phyloP scores from a whole-genome alignment of 2,113 vertebrate species.

The Ornithorhynchus anatinus region DNA sequence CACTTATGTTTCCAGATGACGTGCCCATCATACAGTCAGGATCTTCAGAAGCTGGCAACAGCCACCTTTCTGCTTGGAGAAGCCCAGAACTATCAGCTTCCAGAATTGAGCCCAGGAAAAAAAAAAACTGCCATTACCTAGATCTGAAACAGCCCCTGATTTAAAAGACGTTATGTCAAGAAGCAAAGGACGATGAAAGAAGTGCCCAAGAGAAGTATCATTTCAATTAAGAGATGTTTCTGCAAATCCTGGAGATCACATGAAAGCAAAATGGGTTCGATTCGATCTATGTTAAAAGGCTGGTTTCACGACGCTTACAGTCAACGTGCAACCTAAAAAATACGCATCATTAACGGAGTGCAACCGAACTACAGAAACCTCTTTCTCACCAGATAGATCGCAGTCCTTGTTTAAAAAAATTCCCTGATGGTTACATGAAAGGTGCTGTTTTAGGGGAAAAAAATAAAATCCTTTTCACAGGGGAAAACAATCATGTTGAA shows the following conservation, averaged over 20 bases:
- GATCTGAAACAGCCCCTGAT: slow-evolving; percentile 48
- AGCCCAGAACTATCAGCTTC: slow-evolving; percentile 35
- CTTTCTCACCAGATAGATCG: neutral
- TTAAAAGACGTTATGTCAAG: slow-evolving; percentile 40
- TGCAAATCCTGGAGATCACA: slow-evolving; percentile 38
- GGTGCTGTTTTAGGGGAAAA: neutral
- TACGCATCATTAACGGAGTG: neutral
- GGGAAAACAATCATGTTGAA: neutral
- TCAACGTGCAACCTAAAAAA: neutral
- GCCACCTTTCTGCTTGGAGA: slow-evolving; percentile 29
- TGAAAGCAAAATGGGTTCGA: slow-evolving; percentile 41
- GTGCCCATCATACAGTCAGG: neutral
- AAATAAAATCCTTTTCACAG: neutral
- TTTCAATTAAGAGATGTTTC: slow-evolving; percentile 39
- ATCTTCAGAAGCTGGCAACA: slow-evolving; percentile 21
- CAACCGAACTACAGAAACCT: neutral
- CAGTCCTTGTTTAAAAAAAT: slow-evolving; percentile 9
- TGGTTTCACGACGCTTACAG: neutral
- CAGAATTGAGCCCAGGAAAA: slow-evolving; percentile 10
- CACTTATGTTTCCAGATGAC: slow-evolving; percentile 47
- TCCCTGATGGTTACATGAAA: slow-evolving; percentile 6
- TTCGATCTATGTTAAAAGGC: slow-evolving; percentile 10
- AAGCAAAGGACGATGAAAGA: slow-evolving; percentile 49
- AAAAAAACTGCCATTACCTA: slow-evolving; percentile 40
- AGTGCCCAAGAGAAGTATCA: slow-evolving; percentile 6